Conservation (phyloP, 2,113 vertebrate genomes). For the Artemisiospiza belli region DNA sequence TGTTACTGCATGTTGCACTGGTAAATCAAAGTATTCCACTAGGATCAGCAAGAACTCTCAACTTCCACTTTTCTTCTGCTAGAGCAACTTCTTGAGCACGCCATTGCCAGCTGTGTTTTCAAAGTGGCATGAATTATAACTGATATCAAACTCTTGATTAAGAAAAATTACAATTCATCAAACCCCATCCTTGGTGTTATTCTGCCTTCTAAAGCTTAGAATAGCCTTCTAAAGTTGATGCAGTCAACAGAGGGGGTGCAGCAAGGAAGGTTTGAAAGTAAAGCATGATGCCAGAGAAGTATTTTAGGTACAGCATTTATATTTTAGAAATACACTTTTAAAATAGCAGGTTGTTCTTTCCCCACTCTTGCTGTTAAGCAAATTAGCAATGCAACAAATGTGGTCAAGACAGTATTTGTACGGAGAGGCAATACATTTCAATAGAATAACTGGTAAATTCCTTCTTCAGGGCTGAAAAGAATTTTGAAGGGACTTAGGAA, state of each 20-base stretch:
- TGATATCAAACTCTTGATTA: background rate
- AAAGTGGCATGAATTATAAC: background rate
- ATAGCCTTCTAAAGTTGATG: background rate
- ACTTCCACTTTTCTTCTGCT: background rate
- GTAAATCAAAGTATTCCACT: slow-evolving; percentile 12
- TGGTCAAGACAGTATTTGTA: background rate
- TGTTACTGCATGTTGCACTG: background rate
- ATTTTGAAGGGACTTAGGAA: background rate
- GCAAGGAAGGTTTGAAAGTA: background rate
- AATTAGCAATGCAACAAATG: background rate
- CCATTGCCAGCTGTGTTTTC: background rate
- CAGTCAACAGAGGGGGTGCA: background rate
- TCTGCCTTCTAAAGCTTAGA: background rate
- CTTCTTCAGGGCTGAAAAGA: background rate
- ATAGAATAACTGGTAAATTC: background rate
- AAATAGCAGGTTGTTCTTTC: background rate
- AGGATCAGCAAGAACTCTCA: background rate
- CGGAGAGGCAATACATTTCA: background rate
- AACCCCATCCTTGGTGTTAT: background rate
- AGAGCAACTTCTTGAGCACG: background rate
- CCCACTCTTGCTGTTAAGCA: background rate
- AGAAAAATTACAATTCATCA: background rate
- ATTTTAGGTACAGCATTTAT: background rate
- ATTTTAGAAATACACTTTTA: background rate
- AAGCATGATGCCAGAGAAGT: background rate